Evolutionary conservation across 2,888 invertebrate genomes (phyloP), one percentile per base, ranked within the genome.

Genomic region (Lepeophtheirus nordmannii): DNA sequence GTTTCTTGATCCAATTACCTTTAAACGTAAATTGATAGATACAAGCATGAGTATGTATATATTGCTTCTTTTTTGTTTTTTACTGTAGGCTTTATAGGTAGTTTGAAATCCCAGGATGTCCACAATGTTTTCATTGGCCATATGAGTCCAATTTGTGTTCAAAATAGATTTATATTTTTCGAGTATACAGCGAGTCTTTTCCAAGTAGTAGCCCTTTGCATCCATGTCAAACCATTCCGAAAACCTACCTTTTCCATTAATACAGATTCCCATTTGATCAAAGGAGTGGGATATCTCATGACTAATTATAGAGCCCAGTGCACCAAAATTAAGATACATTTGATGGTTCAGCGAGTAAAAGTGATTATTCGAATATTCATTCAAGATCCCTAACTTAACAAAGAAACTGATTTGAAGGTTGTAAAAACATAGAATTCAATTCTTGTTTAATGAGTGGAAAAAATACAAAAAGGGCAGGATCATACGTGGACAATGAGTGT

Each of bases 51-150:
- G 30, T 30, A 30, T 30, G 7, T 30, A 30, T 30, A 30, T 5
- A 30, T 5, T 5, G 7, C 30, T 30, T 30, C 8, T 46, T 46
- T 41, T 41, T 41, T 41, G 41, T 41, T 41, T 46, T 46, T 46
- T 46, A 46, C 53, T 17, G 17, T n/a, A 46, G 14, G 53, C 53
- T 8, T 46, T 5, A 46, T 46, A 46, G 2, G 53, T 46, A n/a
- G 53, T 46, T 17, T 46, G 53, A 46, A 46, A 46, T 46, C 53
- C 53, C 8, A 46, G 53, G 53, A 46, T 46, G 17, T 46, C 53
- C 53, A 46, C 53, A 14, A 46, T 46, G 53, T 46, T 46, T 46
- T 46, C 53, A 46, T 46, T 46, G 53, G n/a, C 53, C 53, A 17
- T 46, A 17, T 46, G 53, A 46, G 14, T 46, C 53, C 53, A 46